phyloP scores from a whole-genome alignment of 2,888 invertebrate genomes.

The Phortica magna region DNA sequence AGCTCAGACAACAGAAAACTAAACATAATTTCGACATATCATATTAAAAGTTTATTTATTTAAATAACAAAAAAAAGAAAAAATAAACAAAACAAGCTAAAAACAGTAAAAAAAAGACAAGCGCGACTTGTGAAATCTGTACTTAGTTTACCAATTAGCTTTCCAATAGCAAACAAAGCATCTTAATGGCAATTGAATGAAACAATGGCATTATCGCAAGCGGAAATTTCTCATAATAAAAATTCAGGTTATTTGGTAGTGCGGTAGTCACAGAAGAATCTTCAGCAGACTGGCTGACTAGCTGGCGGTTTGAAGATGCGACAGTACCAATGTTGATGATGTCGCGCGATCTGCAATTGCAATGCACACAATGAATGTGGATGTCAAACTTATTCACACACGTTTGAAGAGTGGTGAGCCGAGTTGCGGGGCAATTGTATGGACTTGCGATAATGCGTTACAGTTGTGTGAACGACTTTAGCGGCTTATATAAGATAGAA shows the following conservation, averaged over 20 bases:
- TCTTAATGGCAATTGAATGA: conserved; percentile 57
- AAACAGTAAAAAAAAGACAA: not conserved
- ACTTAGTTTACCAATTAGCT: conserved; percentile 16
- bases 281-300: conserved; percentile 28
- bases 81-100: conserved; percentile 30
- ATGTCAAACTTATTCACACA: conserved; percentile 27
- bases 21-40: conserved; percentile 3
- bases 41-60: conserved; percentile 10
- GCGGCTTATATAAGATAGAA: conserved; percentile 20
- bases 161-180: conserved; percentile 32
- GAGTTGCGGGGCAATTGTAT: not conserved
- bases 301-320: conserved; percentile 30
- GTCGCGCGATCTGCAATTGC: not conserved
- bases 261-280: conserved; percentile 20
- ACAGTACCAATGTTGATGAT: not conserved
- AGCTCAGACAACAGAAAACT: no score
- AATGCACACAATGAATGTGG: conserved; percentile 20
- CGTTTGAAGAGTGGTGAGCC: not conserved
- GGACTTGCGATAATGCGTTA: not conserved
- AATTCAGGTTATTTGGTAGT: conserved; percentile 49
- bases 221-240: conserved; percentile 66
- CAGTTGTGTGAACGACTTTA: conserved; percentile 3
- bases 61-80: conserved; percentile 45
- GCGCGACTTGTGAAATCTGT: conserved; percentile 11
- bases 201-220: conserved; percentile 61